Base-by-base conservation (phyloP, 1,140 invertebrate species). In the Cotesia glomerata region DNA sequence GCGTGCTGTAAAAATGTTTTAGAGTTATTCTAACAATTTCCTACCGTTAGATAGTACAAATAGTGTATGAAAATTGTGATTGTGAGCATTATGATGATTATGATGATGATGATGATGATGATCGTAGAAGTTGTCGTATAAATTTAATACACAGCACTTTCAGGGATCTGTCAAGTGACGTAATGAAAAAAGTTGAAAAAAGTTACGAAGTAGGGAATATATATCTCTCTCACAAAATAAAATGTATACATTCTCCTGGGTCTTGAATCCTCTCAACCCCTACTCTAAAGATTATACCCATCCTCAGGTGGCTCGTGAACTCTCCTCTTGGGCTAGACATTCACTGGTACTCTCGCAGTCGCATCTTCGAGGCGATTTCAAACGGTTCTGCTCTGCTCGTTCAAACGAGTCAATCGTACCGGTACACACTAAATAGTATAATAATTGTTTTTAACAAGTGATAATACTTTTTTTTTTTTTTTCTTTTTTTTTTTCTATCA, bases 351-450 rank as follows among this genome's bases (percentile, higher is more conserved):
- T 68, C 56, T 62, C 68, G 62, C 75, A 77, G 75, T 77, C 73
- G 73, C 75, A 77, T 77, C 75, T 51, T 66, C 73, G 73, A 77
- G 63, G 62, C 71, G 68, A 74, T 63, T 73, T 73, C 54, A 73
- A 69, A 74, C 67, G 71, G 75, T 77, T 62, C 66, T 70, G 62
- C 34, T 36, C 26, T 61, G 9, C 3, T 52, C 65, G 32, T 39
- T 32, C 14, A 54, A 35, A 54, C 56, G 16, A 35, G 8, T 58
- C 18, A 16, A 3, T 63, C 16, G n/a, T n/a, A 64, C 54, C 18
- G 16, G 14, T 34, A 35, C n/a, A 32, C 26, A 26, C 3, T 45
- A 2, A 45, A 7, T 7, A 45, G 39, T 45, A 45, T 9, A 45
- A 45, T 9, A 45, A 13, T 52, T 14, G 35, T 4, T 39, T 39